Evolutionary conservation across 1,140 invertebrate species (phyloP), one percentile per base, ranked within the genome.

Genomic region (Neodiprion lecontei): DNA sequence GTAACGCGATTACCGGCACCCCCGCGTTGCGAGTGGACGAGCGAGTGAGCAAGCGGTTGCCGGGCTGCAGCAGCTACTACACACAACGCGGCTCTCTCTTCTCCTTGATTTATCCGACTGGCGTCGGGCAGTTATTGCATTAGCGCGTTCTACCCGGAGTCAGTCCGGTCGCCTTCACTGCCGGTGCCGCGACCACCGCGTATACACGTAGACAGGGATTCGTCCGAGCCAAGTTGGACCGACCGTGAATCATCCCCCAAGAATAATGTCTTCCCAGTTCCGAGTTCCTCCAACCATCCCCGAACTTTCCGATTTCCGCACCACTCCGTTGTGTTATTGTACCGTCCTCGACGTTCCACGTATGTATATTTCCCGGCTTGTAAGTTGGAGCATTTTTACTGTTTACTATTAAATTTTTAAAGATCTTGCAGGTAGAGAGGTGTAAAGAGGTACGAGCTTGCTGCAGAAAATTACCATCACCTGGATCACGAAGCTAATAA

Each of bases 101-200:
- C 72, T 53, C 79, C 80, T 86, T 87, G 85, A 87, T 87, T 87
- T 87, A 87, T 86, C 82, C 84, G 79, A 75, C 81, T 80, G 80
- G 79, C 82, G 75, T 79, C 77, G 76, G 81, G 53, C 53, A 61
- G 81, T 87, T 87, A 87, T 87, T 87, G 85, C 84, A 86, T 87
- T 87, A 87, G 80, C 81, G 80, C 80, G 28, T 76, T 77, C 75
- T 73, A 73, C 69, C 69, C 74, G 49, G 53, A 23, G 21, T 69
- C 67, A 69, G 17, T 47, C 67, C 67, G 40, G 17, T 47, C 67
- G 17, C 61, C 21, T 47, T 9, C 49, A 12, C 70, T 17, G 14
- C 73, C 61, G n/a, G 61, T 70, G 74, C 53, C 74, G 69, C 75
- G 47, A 48, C 40, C 65, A 65, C 70, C 69, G 69, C 72, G 75